Base-by-base conservation (phyloP, 2,113 vertebrate species). In the Balaeniceps rex region DNA sequence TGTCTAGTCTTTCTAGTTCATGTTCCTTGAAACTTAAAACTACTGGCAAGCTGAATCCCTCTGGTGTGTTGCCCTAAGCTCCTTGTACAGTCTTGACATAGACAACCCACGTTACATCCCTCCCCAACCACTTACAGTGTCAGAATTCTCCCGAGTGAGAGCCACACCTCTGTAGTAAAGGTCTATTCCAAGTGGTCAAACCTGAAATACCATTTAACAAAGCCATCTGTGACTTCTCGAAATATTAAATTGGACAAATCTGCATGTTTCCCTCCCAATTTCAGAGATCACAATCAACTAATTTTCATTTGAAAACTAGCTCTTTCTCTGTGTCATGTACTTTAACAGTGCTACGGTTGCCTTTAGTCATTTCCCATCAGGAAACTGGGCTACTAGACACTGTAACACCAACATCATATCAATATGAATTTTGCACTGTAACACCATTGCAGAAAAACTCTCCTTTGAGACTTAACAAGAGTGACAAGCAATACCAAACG, bases 401-500 rank as follows among this genome's bases (percentile, higher is more conserved):
- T 4, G 1, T 26, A 65, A 83, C 40, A 87, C 36, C 63, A 85
- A 42, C 68, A 63, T 19, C 0, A 1, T 13, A 83, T 31, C 66
- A 17, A 40, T 38, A 76, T 1, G 4, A 93, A 92, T 85, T 76
- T 33, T 65, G 51, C 78, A 42, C 68, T 72, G 0, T 12, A 92
- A 84, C 72, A 90, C 0, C 0, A 38, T 3, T 9, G 63, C 40
- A 87, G 58, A 91, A 77, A 94, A 87, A 54, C 58, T 79, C 90
- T 87, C 95, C 84, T 96, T 31, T 74, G 89, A 91, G 87, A 96
- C 19, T 65, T 72, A 54, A 77, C n/a, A 47, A 33, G 61, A 97
- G 54, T 1, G 11, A 85, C 70, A 95, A 90, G 91, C 57, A 84
- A 88, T 36, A 71, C 51, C 36, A 79, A 87, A 77, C 0, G 1